A percentile compares a stretch with the other conserved stretches of the same genome.
Conservation (phyloP, 2,113 vertebrate species). For the Ceyx melanurus region DNA sequence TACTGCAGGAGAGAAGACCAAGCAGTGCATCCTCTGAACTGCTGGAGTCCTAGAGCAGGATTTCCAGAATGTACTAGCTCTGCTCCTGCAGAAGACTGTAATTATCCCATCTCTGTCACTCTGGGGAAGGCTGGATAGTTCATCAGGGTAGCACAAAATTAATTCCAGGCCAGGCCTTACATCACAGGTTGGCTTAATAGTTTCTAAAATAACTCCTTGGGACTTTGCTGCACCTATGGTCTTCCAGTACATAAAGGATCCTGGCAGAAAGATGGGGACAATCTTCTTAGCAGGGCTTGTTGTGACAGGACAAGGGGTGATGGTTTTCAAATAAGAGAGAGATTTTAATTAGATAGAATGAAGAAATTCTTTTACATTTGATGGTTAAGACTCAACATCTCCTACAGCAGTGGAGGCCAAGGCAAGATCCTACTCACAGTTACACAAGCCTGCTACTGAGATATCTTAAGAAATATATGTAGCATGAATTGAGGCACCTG, state of each 20-base stretch:
- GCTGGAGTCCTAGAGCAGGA: neutral
- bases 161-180: neutral
- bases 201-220: neutral
- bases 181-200: neutral
- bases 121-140: neutral
- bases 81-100: neutral
- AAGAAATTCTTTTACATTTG: neutral
- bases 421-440: neutral
- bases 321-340: neutral
- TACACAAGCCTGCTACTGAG: neutral
- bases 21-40: neutral
- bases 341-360: neutral
- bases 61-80: neutral
- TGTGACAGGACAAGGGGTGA: neutral
- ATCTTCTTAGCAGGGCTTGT: neutral
- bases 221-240: neutral
- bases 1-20: neutral
- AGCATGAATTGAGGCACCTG: neutral
- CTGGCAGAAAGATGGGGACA: neutral
- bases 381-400: neutral
- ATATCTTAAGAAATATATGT: neutral
- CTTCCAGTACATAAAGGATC: neutral
- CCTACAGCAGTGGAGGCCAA: neutral
- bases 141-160: neutral
- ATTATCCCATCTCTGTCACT: neutral